These are phyloP conservation scores for Tragelaphus imberbis DNA, from an alignment of 2,113 vertebrate genomes.

Conservation along the genomic window DNA sequence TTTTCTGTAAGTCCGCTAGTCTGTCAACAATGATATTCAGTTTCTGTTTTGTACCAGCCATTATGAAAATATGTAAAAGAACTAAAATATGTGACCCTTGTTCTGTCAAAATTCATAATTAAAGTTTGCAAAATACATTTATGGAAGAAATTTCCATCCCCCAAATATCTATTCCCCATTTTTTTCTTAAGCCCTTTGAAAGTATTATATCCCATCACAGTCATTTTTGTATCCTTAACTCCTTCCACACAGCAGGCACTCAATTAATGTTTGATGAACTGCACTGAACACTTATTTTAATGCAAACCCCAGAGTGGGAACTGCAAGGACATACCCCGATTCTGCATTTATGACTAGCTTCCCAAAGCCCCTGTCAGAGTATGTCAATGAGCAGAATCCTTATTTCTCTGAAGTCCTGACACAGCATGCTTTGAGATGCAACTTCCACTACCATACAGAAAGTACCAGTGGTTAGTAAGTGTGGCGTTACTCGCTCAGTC, in stretches of 20 bases:
- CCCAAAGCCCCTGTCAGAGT: not conserved
- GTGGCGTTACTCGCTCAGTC: not conserved
- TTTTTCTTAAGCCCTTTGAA: not conserved
- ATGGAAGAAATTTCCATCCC: not conserved
- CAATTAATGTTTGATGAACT: not conserved
- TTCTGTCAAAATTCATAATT: slow-evolving; percentile 22
- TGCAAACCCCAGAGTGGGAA: not conserved
- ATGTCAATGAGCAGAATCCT: not conserved
- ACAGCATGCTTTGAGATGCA: not conserved
- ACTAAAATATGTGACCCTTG: not conserved
- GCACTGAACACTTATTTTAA: not conserved
- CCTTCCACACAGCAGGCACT: not conserved
- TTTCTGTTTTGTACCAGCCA: not conserved
- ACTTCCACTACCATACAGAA: not conserved
- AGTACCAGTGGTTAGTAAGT: not conserved
- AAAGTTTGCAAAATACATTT: not conserved
- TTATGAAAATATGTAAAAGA: not conserved
- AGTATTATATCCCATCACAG: not conserved
- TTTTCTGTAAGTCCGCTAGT: slow-evolving; percentile 18
- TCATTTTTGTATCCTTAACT: not conserved
- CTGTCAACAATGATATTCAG: slow-evolving; percentile 30
- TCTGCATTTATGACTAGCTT: not conserved
- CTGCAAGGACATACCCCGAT: not conserved
- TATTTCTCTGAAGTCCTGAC: not conserved
- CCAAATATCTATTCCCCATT: not conserved